Base-by-base conservation (phyloP, 2,113 vertebrate genomes). In the Mesembrinibis cayennensis region DNA sequence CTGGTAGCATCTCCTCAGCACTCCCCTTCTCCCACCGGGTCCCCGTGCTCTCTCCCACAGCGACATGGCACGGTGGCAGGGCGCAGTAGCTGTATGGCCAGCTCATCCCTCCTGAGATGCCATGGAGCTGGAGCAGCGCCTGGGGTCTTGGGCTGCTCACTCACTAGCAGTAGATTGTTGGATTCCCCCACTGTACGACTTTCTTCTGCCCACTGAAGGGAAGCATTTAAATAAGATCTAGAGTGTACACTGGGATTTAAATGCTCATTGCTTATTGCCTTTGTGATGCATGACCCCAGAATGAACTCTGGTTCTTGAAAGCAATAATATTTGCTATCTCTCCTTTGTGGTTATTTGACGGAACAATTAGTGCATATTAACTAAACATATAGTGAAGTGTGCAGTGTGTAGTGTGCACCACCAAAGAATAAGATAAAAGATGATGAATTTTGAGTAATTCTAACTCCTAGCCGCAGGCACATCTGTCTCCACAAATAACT, bases 301-400 rank as follows among this genome's bases (percentile, higher is more conserved):
- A 70, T 88, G 87, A 97, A 91, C 95, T 85, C 80, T 36, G 47
- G 12, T 47, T 87, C 70, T 81, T 76, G n/a, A 87, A 82, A 80
- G 91, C 73, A 88, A 7, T 87, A 67, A 30, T 87, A 88, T 73
- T 82, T 82, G 40, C 71, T 94, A 36, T 85, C 85, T 94, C 34
- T 72, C 29, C 76, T 93, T 82, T 92, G 90, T 65, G 83, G 94
- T 89, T 90, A 30, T 74, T 94, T 80, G 82, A 76, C 52, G 65
- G 82, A 95, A 90, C 27, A 91, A 79, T 94, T 93, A 87, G 79
- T 61, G 63, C 79, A 73, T 44, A 55, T 91, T 85, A 92, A 82
- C 73, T 89, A 72, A 94, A 66, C 47, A 47, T 76, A 2, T 47
- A 94, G 61, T 44, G 56, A 88, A 82, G 45, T 52, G 72, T 69